Percentiles rank a stretch among this genome's conserved stretches.
Conservation (phyloP, 2,797 vertebrate species). For the Tragopan temminckii region DNA sequence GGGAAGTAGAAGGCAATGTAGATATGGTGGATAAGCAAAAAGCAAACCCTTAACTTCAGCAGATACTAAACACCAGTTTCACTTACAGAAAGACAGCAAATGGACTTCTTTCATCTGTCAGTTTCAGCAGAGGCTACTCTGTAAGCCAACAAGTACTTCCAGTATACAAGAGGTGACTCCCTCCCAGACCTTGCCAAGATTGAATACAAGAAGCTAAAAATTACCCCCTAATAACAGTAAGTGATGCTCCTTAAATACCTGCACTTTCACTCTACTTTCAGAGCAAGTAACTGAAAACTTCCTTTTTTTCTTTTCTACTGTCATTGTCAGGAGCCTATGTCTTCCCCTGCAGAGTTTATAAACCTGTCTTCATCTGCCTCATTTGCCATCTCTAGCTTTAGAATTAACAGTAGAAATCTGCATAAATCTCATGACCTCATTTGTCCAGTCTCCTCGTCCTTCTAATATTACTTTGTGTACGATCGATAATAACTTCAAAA, state of each 20-base stretch:
- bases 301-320: neutral
- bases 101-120: neutral
- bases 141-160: neutral
- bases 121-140: neutral
- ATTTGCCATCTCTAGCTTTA: constrained; percentile 7
- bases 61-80: neutral
- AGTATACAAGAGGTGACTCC: neutral
- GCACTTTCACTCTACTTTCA: neutral
- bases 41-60: neutral
- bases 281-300: neutral
- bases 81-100: neutral
- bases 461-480: constrained; percentile 4
- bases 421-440: constrained; percentile 6
- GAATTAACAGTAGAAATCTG: constrained; percentile 14
- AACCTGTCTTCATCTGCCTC: neutral
- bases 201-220: neutral
- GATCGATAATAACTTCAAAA: constrained; percentile 18
- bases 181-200: neutral
- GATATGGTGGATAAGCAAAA: neutral
- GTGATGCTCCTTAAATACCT: neutral
- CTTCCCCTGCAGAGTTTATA: neutral
- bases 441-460: neutral
- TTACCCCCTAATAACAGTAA: neutral
- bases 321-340: neutral
- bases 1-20: neutral